Conservation (phyloP, 30 jellyfish, hydroid and myxozoan species). For the Phacellophora camtschatica region DNA sequence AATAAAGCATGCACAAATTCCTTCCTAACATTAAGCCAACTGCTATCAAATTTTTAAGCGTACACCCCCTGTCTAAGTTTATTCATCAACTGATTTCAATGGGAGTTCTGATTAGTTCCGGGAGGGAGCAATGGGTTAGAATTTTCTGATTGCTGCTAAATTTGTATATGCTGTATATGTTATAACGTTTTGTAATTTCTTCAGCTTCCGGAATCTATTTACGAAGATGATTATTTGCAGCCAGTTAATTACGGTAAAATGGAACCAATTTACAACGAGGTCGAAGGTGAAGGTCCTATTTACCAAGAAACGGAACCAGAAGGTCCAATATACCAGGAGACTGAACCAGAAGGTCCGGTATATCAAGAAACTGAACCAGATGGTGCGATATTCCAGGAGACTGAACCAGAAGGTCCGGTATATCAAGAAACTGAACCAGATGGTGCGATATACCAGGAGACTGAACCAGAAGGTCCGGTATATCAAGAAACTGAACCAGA, state of each 20-base stretch:
- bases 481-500: not conserved
- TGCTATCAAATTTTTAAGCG: no score
- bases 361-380: not conserved
- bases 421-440: not conserved
- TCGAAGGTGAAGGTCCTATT: conserved; percentile 7
- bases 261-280: conserved; percentile 41
- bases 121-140: no score
- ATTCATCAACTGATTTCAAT: no score
- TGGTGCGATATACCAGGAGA: conserved; percentile 25
- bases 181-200: not conserved
- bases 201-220: not conserved
- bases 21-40: no score
- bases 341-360: conserved; percentile 4
- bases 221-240: not conserved
- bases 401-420: conserved; percentile 4
- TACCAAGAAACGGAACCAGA: not conserved
- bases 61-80: no score
- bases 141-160: no score
- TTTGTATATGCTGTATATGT: no score
- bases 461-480: conserved; percentile 4
- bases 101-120: no score
- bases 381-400: conserved; percentile 20
- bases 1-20: no score
- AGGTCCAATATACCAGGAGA: conserved; percentile 30
- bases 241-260: not conserved